Percentiles rank a stretch among this genome's conserved stretches.
These are phyloP conservation scores for Crenuchus spilurus DNA, from an alignment of 2,797 vertebrate genomes.

Conservation along the genomic window DNA sequence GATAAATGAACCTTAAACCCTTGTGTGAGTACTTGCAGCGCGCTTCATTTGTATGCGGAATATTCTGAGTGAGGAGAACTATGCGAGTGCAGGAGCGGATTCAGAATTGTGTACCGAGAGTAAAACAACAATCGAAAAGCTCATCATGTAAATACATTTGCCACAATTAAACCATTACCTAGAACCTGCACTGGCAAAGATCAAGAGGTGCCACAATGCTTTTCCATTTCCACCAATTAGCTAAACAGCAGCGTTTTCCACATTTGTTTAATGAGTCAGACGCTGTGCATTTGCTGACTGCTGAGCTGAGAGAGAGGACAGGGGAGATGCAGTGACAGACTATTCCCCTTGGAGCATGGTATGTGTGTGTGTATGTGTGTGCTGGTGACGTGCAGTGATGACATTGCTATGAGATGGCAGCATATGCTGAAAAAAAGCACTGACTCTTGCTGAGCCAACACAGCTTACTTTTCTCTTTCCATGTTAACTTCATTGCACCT, in stretches of 20 bases:
- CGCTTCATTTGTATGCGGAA: slow-evolving; percentile 24
- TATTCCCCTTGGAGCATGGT: slow-evolving; percentile 5
- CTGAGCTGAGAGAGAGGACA: slow-evolving; percentile 15
- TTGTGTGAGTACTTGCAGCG: slow-evolving; percentile 14
- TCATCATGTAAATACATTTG: not conserved
- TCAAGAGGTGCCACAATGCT: slow-evolving; percentile 6
- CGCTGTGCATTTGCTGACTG: slow-evolving; percentile 24
- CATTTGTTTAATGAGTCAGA: slow-evolving; percentile 44
- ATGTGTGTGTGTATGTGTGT: slow-evolving; percentile 23
- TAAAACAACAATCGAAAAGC: slow-evolving; percentile 12
- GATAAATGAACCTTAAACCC: slow-evolving; percentile 42
- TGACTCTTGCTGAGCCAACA: slow-evolving; percentile 39
- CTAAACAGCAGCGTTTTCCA: slow-evolving; percentile 43
- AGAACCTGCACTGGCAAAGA: not conserved
- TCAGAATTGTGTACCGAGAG: not conserved
- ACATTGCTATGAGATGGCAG: slow-evolving; percentile 42
- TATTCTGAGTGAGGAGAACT: slow-evolving; percentile 19
- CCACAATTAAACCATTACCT: slow-evolving; percentile 16
- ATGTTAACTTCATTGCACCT: too few relatives aligned
- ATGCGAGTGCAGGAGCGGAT: not conserved
- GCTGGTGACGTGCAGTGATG: slow-evolving; percentile 39
- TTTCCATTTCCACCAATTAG: slow-evolving; percentile 36
- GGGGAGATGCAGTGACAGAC: not conserved
- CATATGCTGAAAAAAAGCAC: slow-evolving; percentile 37
- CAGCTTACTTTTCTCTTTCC: slow-evolving; percentile 15